Evolutionary conservation across 2,113 vertebrate species (phyloP).

Genomic region (Bubo scandiacus): DNA sequence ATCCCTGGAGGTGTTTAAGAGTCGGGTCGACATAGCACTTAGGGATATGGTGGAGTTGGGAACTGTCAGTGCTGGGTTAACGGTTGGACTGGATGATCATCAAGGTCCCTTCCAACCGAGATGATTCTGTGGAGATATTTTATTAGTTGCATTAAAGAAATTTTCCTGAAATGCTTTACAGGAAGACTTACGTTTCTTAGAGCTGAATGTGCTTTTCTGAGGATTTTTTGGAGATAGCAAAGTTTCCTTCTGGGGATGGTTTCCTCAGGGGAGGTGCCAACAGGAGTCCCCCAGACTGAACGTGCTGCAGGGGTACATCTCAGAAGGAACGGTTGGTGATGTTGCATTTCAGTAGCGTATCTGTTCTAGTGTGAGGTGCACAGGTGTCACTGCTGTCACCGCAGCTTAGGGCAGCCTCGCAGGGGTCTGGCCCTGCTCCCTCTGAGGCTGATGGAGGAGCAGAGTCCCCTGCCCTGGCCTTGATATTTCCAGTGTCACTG

Average conservation of each 20-base stretch:
- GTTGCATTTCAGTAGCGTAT: fast-evolving
- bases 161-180: not conserved
- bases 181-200: not conserved
- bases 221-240: not conserved
- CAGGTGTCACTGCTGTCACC: not conserved
- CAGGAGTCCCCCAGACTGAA: not conserved
- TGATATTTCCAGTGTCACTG: not conserved
- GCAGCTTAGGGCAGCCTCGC: not conserved
- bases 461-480: not conserved
- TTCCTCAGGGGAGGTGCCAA: not conserved
- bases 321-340: not conserved
- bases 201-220: not conserved
- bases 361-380: not conserved
- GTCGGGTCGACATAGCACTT: too few species aligned
- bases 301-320: not conserved
- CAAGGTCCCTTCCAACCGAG: too few species aligned
- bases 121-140: not conserved
- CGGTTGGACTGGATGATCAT: too few species aligned
- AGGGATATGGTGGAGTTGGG: too few species aligned
- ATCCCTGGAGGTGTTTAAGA: too few species aligned
- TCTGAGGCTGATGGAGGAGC: not conserved
- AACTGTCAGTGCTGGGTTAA: too few species aligned
- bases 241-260: not conserved
- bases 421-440: not conserved
- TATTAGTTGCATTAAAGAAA: not conserved